Evolutionary conservation across 2,113 vertebrate genomes (phyloP).

Genomic region (Pomatorhinus ruficollis): DNA sequence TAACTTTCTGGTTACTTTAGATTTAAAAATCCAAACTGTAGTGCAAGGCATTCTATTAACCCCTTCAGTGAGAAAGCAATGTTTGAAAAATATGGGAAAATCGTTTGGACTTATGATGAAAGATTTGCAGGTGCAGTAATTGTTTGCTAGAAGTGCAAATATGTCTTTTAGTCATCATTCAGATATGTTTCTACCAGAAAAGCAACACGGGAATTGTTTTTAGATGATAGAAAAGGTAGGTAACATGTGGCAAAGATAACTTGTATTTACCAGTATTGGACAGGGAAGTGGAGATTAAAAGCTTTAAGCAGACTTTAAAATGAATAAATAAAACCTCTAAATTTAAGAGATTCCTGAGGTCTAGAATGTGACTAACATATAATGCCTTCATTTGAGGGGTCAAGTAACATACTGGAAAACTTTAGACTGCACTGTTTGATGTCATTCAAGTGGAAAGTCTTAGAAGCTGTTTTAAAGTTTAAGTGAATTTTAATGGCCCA

Average conservation of each 20-base stretch:
- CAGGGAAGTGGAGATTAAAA: background rate
- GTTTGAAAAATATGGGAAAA: background rate
- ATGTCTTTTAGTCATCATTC: background rate
- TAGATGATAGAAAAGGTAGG: background rate
- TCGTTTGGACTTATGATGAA: background rate
- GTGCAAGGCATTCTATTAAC: background rate
- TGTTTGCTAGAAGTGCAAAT: background rate
- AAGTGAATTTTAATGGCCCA: slow-evolving; percentile 51
- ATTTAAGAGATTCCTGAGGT: slow-evolving; percentile 20
- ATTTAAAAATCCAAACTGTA: background rate
- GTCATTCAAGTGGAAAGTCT: slow-evolving; percentile 57
- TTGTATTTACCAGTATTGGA: background rate
- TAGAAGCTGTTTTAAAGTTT: slow-evolving; percentile 39
- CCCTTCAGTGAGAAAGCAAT: background rate
- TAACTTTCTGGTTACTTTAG: background rate
- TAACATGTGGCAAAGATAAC: background rate
- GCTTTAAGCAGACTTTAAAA: background rate
- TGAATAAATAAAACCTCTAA: background rate
- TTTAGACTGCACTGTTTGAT: slow-evolving; percentile 26
- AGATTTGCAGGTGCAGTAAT: background rate
- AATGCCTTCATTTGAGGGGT: background rate
- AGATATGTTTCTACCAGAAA: background rate
- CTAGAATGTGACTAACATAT: background rate
- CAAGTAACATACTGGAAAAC: slow-evolving; percentile 46
- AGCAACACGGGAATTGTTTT: background rate